A percentile compares a stretch with the other conserved stretches of the same genome.
Conservation (phyloP, 1,140 invertebrate genomes). For the Zaprionus gabonicus region DNA sequence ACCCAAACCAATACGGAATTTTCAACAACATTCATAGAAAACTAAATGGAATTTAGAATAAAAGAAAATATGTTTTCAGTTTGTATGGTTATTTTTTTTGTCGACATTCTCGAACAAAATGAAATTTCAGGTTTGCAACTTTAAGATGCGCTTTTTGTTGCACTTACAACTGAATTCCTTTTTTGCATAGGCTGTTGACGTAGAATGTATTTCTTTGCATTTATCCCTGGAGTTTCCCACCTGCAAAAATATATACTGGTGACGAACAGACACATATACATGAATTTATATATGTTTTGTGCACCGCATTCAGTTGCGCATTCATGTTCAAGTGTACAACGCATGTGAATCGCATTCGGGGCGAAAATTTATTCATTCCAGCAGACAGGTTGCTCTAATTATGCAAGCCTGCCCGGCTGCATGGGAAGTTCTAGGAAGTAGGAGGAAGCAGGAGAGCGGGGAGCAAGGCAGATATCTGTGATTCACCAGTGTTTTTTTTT, state of each 20-base stretch:
- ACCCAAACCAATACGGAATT: too few relatives aligned
- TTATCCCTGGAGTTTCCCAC: conserved; percentile 18
- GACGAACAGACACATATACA: background rate
- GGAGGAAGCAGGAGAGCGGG: background rate
- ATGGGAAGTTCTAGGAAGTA: background rate
- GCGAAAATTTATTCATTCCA: conserved; percentile 69
- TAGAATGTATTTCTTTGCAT: conserved; percentile 37
- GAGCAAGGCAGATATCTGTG: conserved; percentile 1
- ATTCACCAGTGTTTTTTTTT: background rate
- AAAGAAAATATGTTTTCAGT: too few relatives aligned
- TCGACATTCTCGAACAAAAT: too few relatives aligned
- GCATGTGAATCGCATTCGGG: conserved; percentile 46
- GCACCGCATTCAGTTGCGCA: conserved; percentile 13
- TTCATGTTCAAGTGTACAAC: conserved; percentile 49
- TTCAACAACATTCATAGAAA: too few relatives aligned
- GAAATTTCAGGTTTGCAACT: background rate
- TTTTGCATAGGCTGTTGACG: conserved; percentile 4
- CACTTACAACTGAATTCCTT: conserved; percentile 7
- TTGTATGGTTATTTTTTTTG: too few relatives aligned
- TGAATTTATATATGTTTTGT: background rate
- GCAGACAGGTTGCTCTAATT: conserved; percentile 71
- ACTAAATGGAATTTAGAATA: too few relatives aligned
- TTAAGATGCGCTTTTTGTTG: conserved; percentile 16
- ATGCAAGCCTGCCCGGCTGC: conserved; percentile 44
- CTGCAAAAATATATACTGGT: too few relatives aligned